Base-by-base conservation (phyloP, 1,140 invertebrate genomes). In the Zelostemma sp. region DNA sequence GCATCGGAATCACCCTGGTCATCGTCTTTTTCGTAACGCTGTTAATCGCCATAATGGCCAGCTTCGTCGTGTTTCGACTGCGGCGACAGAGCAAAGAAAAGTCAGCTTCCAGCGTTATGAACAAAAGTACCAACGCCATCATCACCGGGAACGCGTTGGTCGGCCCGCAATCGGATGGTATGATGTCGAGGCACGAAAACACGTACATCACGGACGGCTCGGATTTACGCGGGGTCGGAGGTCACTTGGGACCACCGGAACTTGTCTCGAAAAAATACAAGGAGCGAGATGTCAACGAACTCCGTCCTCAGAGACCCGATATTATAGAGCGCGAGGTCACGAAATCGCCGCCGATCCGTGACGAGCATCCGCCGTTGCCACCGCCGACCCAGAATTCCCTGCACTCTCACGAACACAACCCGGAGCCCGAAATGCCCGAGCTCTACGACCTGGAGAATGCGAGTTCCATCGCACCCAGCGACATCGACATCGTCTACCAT, bases 391-490 rank as follows among this genome's bases (percentile, higher is more conserved):
- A 88, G 77, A 88, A 82, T 18, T 88, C 87, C 0, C 83, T 90
- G 25, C 91, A 92, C 70, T 88, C 88, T 0, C 91, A 93, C 53
- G 86, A 88, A 14, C 90, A 91, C 62, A 89, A 89, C 59, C 87
- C 87, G 0, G 88, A 88, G 57, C 91, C 93, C 0, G 95, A 97
- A 80, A 89, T 93, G 67, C 95, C 96, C 0, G 97, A 98, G 80
- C 96, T 97, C 79, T 98, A 99, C 76, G 97, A 99, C 81, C 85
- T 99, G 50, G 97, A 99, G 83, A 98, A 98, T 84, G 95, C 96
- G 0, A 97, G 95, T 80, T 97, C 95, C 0, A 98, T 99, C 68
- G 97, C 97, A 0, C 96, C 97, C 0, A 97, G 95, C 8, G 97
- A 98, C 81, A 97, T 98, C 62, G 97, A 98, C 77, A 95, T 98